Evolutionary conservation across 2,888 invertebrate genomes (phyloP).

Genomic region (Clusia tigrina): DNA sequence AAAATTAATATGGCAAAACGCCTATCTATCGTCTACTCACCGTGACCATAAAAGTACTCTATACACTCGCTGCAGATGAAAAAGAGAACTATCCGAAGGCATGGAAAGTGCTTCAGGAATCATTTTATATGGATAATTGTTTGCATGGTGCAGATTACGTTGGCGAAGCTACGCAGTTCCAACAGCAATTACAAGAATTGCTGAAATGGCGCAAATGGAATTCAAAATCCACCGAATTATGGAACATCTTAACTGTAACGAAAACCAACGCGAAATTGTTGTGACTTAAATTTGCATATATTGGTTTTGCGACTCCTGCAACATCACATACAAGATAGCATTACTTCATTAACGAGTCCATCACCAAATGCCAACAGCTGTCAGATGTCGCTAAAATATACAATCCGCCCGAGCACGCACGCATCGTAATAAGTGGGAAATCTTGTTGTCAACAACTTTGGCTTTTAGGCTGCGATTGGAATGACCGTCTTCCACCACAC

Average conservation of each 20-base stretch:
- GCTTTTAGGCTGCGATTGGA: too few species aligned
- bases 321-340: conserved; percentile 21
- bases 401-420: too few species aligned
- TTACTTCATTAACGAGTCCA: not conserved
- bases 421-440: too few species aligned
- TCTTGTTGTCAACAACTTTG: too few species aligned
- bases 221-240: conserved; percentile 22
- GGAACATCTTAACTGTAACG: not conserved
- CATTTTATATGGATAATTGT: conserved; percentile 23
- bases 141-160: conserved; percentile 16
- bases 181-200: conserved; percentile 14
- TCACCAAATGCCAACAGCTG: conserved; percentile 25
- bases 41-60: conserved; percentile 18
- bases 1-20: not conserved
- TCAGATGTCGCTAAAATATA: conserved; percentile 17
- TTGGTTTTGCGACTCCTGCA: conserved; percentile 19
- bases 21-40: conserved; percentile 7
- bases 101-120: conserved; percentile 10
- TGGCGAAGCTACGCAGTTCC: conserved; percentile 11
- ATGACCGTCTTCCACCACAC: too few species aligned
- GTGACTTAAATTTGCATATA: conserved; percentile 18
- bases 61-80: conserved; percentile 17
- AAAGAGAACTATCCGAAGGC: conserved; percentile 15
- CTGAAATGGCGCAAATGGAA: conserved; percentile 17
- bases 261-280: not conserved